Base-by-base conservation (phyloP, 37 sponge, comb jelly and placozoan genomes). In the Ephydatia muelleri region DNA sequence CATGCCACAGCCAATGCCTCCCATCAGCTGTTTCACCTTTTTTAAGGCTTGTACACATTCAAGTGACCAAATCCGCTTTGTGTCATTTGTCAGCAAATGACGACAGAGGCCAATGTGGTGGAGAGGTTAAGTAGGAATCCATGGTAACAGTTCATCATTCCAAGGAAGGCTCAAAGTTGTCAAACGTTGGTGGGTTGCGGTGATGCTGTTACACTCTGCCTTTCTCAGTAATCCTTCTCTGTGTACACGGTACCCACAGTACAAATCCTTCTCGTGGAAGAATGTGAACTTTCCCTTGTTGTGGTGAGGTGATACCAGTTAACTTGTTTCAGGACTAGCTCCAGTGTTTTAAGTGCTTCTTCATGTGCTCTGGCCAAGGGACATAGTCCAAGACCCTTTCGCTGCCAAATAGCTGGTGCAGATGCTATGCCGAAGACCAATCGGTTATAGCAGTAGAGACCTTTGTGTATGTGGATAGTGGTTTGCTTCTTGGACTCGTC, bases 371-470 rank as follows among this genome's bases (percentile, higher is more conserved):
- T 57, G 3, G 80, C 80, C n/a, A 78, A n/a, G 65, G 8, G 43
- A 12, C 23, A 26, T 4, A 21, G 39, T 78, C 49, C 64, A 78
- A 49, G 4, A 78, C 33, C 3, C 31, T 49, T 48, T 9, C 64
- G 80, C 57, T 78, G 80, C n/a, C 39, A 78, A n/a, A 78, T 57
- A 43, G 31, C 80, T 43, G 80, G 80, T 23, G 80, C 80, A 25
- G 80, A 78, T 38, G 80, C 39, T 8, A 78, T 78, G 57, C 80
- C 80, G 12, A 49, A 78, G 5, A 57, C 49, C 31, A 78, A 31
- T 5, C 80, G 80, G 22, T 47, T 78, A 31, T 78, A 78, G 6
- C 29, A 57, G 43, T 19, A 78, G 27, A 78, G 33, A 25, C 80
- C 80, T 57, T 48, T 57, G 29, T 64, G 80, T 8, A 57, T 43